Percentiles rank a stretch among this genome's conserved stretches.
Conservation (phyloP, 2,888 invertebrate genomes). For the Branchipolynoe longqiensis region DNA sequence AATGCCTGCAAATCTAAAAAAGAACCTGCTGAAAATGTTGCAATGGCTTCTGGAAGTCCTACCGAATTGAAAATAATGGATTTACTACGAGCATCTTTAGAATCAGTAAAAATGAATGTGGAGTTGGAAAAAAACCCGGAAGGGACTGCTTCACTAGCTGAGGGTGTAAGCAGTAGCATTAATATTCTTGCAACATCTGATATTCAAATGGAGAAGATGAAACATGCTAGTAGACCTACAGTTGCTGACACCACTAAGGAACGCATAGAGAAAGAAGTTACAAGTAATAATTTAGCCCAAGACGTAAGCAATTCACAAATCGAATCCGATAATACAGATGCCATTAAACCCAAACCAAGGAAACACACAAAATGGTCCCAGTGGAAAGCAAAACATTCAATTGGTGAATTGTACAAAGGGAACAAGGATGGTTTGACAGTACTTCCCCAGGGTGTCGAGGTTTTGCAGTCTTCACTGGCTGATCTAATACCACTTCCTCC, state of each 20-base stretch:
- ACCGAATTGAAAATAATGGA: not conserved
- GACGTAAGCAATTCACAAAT: not conserved
- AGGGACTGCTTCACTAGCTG: too few species aligned
- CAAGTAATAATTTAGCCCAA: not conserved
- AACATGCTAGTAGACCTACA: too few species aligned
- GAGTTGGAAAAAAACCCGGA: too few species aligned
- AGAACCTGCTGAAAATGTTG: not conserved
- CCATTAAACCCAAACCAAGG: not conserved
- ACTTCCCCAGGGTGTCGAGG: constrained; percentile 7
- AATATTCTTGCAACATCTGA: too few species aligned
- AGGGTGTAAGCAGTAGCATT: too few species aligned
- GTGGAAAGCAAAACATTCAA: constrained; percentile 36
- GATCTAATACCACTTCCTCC: not conserved
- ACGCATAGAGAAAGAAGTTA: not conserved
- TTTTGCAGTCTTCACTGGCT: constrained; percentile 21
- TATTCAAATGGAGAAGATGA: too few species aligned
- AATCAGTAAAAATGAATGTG: not conserved
- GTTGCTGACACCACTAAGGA: too few species aligned
- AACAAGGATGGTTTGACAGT: constrained; percentile 21
- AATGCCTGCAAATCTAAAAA: not conserved
- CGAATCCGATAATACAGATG: not conserved
- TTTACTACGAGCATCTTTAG: not conserved
- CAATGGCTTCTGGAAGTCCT: not conserved
- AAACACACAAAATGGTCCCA: constrained; percentile 48
- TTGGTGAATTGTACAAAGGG: constrained; percentile 39